Evolutionary conservation across 23 tunicate species (phyloP).

Genomic region (Trididemnum nubilum): DNA sequence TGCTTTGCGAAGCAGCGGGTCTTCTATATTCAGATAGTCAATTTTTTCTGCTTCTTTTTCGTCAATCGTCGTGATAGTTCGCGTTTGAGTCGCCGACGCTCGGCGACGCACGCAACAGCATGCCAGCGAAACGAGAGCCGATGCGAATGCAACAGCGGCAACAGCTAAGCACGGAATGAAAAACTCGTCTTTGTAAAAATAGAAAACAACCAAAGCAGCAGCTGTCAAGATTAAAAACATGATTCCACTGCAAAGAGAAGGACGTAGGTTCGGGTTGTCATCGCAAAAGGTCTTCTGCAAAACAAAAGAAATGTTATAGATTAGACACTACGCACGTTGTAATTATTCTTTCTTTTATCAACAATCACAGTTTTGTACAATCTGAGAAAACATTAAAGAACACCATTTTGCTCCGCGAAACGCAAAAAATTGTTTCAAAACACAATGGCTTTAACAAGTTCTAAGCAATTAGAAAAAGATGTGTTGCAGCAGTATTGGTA

Average conservation of each 20-base stretch:
- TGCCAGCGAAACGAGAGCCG: background rate
- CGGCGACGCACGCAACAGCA: conserved; percentile 1
- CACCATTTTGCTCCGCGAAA: background rate
- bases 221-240: background rate
- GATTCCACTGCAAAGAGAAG: conserved; percentile 14
- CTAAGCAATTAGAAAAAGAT: no score
- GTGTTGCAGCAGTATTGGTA: no score
- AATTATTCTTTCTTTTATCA: no score
- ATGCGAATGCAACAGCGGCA: no score
- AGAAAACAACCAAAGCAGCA: background rate
- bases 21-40: conserved; percentile 1
- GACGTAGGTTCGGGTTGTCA: conserved; percentile 11
- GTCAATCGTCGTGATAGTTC: background rate
- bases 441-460: background rate
- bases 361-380: background rate
- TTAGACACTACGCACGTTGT: no score
- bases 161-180: background rate
- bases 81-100: background rate
- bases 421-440: no score
- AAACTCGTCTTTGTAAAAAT: background rate
- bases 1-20: conserved; percentile 13
- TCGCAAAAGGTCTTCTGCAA: conserved; percentile 15
- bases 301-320: background rate
- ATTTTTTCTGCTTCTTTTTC: background rate
- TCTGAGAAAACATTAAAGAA: background rate